Base-by-base conservation (phyloP, 2,888 invertebrate species). In the Lepas anatifera region DNA sequence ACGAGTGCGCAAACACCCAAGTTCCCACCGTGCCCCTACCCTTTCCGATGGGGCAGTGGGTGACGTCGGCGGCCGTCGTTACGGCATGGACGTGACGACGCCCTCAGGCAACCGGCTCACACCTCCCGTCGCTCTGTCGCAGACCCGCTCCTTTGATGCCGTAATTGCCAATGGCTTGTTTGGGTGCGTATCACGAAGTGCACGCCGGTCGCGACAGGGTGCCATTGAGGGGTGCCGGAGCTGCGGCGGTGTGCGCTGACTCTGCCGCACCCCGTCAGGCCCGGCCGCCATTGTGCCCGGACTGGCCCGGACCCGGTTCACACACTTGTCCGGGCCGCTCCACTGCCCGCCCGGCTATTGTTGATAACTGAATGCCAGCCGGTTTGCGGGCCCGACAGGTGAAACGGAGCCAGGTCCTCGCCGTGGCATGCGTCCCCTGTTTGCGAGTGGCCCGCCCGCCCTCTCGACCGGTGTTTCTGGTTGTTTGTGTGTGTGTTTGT, bases 151-250 rank as follows among this genome's bases (percentile, higher is more conserved):
- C 32, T 58, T 58, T 58, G 58, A 32, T 58, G 32, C 29, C 22
- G 58, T 35, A 22, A 32, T 35, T 58, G 58, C 58, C 16, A 58
- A 58, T 58, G 58, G 58, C 58, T 58, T 58, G 58, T 58, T 58
- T 58, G 58, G 52, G 58, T 58, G 58, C 58, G 58, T 58, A 35
- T 58, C 35, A 58, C 22, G 58, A 58, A 35, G 58, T 22, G 32
- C 35, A 22, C 52, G 7, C 29, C 6, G 29, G 16, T 16, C 52
- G 29, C 52, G 32, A 32, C 52, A 18, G 52, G 52, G 32, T 16
- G 7, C n/a, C 52, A 52, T 52, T 58, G 29, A 35, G 50, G 27
- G 50, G 27, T 25, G 27, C 25, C 27, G 50, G n/a, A 27, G 2
- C 25, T 25, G 50, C 27, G 27, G 22, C 32, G 32, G 25, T 13